Base-by-base conservation (phyloP, 2,888 invertebrate species). In the Lumbricus terrestris region DNA sequence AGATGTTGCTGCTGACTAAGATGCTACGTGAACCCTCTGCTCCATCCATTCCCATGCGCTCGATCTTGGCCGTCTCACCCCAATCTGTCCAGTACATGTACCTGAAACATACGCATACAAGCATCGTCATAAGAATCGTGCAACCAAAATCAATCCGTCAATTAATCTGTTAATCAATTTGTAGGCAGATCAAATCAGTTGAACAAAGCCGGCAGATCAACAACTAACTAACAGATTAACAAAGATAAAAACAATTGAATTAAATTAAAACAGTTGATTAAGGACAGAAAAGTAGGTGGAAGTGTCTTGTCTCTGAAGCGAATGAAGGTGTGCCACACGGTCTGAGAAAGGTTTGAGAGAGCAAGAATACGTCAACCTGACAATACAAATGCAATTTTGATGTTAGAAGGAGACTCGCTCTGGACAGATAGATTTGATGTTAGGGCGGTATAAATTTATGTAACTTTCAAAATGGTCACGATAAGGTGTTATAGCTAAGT, bases 1-100 rank as follows among this genome's bases (percentile, higher is more conserved):
- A 42, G 40, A 88, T 88, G 47, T 88, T 33, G 40, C 33, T 42
- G 6, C 20, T 20, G 40, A 88, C 40, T 0, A 96, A 95, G 37
- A 88, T 20, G 33, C 40, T 88, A 18, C 47, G 33, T 8, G 90
- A 88, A 16, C 90, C 88, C 82, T 93, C 92, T 1, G 92, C 91
- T 0, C 94, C 94, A 91, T 95, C 94, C 93, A 94, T 92, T 18
- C 94, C 94, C 38, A 94, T 93, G 54, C 93, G 92, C 0, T 93
- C 94, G 89, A 95, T 94, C 91, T 94, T 93, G 0, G 94, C 93
- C 0, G 94, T 92, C 6, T 92, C 91, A 23, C 93, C 93, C 94
- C 94, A 94, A 92, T 94, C 94, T 18, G 94, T 93, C 94, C 94
- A 94, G 92, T 88, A 88, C 42, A 88, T 40, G 34, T 88, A 88